These are phyloP conservation scores for Odontophorus gujanensis DNA, from an alignment of 2,113 vertebrate species.

Conservation along the genomic window DNA sequence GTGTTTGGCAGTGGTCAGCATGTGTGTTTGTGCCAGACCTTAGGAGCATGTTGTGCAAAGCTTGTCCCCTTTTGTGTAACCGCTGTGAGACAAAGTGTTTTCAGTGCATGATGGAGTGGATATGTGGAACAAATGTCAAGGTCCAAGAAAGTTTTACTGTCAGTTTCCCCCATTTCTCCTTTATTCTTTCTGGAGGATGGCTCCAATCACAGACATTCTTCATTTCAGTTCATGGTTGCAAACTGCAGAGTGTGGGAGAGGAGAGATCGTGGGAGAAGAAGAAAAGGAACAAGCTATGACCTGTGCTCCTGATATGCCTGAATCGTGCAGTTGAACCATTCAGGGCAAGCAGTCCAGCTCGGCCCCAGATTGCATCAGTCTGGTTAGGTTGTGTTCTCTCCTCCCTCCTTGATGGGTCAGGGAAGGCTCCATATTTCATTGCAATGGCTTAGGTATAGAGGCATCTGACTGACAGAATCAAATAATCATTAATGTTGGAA, in stretches of 20 bases:
- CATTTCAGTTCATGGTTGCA: background rate
- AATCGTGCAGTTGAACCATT: accelerated
- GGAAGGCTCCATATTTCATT: background rate
- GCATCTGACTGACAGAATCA: background rate
- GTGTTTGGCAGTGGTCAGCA: background rate
- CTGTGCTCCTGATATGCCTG: background rate
- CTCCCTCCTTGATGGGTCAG: background rate
- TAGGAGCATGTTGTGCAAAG: background rate
- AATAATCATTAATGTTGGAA: too few species aligned
- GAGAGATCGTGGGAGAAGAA: background rate
- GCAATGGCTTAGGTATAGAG: background rate
- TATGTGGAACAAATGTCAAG: background rate
- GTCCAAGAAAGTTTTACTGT: background rate
- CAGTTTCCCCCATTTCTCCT: background rate
- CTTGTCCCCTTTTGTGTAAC: background rate
- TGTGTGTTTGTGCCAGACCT: conserved; percentile 42
- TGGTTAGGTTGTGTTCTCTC: background rate
- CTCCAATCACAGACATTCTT: background rate
- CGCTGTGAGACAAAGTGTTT: background rate
- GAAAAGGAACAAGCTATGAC: background rate
- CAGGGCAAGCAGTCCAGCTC: background rate
- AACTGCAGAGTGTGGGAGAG: background rate
- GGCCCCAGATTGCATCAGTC: background rate
- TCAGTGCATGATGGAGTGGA: accelerated
- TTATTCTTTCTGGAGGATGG: background rate